Evolutionary conservation across 2,888 invertebrate genomes (phyloP).

Genomic region (Phaonia tiefii): DNA sequence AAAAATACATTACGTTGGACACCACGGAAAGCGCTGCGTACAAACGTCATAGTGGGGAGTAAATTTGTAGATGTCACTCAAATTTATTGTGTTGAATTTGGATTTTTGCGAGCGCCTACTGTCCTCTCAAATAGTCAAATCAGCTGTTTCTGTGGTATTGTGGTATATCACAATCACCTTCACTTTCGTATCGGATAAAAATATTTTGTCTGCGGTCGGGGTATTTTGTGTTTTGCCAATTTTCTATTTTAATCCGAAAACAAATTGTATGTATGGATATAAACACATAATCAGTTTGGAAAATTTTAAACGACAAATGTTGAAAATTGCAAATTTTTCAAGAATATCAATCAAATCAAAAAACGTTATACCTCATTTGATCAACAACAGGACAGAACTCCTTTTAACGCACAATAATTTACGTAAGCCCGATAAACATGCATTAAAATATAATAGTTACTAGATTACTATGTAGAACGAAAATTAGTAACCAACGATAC

Average conservation of each 20-base stretch:
- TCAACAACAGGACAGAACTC: constrained; percentile 16
- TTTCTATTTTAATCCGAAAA: constrained; percentile 23
- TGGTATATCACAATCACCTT: constrained; percentile 5
- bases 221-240: not conserved
- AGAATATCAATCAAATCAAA: constrained; percentile 32
- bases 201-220: not conserved
- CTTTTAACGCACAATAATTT: not conserved
- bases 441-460: too few species aligned
- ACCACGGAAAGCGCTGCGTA: constrained; percentile 31
- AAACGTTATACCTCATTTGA: not conserved
- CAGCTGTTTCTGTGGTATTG: constrained; percentile 52
- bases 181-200: not conserved
- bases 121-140: constrained; percentile 9
- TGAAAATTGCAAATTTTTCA: constrained; percentile 39
- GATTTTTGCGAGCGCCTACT: not conserved
- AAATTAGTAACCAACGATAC: not conserved
- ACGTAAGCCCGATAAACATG: not conserved
- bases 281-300: not conserved
- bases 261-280: not conserved
- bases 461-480: not conserved
- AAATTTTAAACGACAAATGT: constrained; percentile 40
- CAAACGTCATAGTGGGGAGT: constrained; percentile 38
- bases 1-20: constrained; percentile 26
- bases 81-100: constrained; percentile 1
- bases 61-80: constrained; percentile 54